A percentile compares a stretch with the other conserved stretches of the same genome.
These are phyloP conservation scores for Pelosia muscerda DNA, from an alignment of 2,888 invertebrate species.

Conservation along the genomic window DNA sequence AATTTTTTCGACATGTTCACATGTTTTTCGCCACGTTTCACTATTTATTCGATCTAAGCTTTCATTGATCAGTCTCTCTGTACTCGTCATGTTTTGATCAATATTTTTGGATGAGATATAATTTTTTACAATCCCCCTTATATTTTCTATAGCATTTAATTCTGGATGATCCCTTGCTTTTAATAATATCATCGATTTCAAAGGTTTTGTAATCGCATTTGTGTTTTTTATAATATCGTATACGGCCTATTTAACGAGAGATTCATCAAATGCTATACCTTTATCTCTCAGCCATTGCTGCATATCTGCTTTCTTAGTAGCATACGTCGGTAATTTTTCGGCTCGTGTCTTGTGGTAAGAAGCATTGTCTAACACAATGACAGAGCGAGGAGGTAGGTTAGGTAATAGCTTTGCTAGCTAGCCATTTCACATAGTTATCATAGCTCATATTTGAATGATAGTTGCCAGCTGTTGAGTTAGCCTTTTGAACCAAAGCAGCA, in stretches of 20 bases:
- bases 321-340: conserved; percentile 29
- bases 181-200: conserved; percentile 28
- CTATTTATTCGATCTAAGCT: conserved; percentile 12
- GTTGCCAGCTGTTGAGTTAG: conserved; percentile 37
- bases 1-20: conserved; percentile 6
- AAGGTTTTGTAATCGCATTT: conserved; percentile 22
- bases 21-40: conserved; percentile 18
- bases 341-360: conserved; percentile 21
- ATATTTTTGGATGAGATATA: conserved; percentile 29
- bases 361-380: conserved; percentile 4
- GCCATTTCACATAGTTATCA: conserved; percentile 48
- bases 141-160: conserved; percentile 36
- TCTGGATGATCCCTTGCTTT: conserved; percentile 23
- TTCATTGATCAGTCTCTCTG: conserved; percentile 12
- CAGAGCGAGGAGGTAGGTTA: not conserved
- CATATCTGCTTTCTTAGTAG: conserved; percentile 36
- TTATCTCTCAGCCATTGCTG: conserved; percentile 38
- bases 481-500: conserved; percentile 44
- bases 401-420: conserved; percentile 30
- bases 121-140: conserved; percentile 32
- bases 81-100: conserved; percentile 29
- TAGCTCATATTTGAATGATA: conserved; percentile 12
- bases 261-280: conserved; percentile 17
- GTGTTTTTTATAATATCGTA: conserved; percentile 34
- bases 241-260: conserved; percentile 21